A percentile compares a stretch with the other conserved stretches of the same genome.
These are phyloP conservation scores for Nemopilema nomurai DNA, from an alignment of 30 jellyfish, hydroid and myxozoan genomes.

Conservation along the genomic window DNA sequence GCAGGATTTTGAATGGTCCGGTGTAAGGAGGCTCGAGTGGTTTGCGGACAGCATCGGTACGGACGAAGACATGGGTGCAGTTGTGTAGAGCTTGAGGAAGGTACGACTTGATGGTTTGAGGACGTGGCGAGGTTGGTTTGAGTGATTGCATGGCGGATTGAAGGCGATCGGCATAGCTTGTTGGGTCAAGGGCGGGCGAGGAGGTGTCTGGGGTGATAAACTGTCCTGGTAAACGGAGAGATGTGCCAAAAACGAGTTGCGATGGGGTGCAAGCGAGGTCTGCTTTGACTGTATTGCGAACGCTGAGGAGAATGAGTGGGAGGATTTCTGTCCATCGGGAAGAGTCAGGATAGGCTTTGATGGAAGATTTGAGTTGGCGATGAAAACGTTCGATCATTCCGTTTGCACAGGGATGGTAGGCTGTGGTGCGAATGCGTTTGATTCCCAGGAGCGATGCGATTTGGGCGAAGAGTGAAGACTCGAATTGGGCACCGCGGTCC, in stretches of 20 bases:
- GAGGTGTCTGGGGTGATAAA: neutral
- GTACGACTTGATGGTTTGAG: neutral
- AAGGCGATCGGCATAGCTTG: constrained; percentile 29
- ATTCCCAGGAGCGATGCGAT: constrained; percentile 1
- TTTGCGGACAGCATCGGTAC: constrained; percentile 51
- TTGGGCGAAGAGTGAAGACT: constrained; percentile 15
- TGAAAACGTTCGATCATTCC: constrained; percentile 38
- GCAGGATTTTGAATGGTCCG: constrained; percentile 42
- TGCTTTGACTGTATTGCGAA: constrained; percentile 47
- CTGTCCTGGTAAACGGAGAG: constrained; percentile 18
- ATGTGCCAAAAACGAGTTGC: constrained; percentile 25
- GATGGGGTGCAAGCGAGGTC: constrained; percentile 42
- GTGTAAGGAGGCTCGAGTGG: constrained; percentile 62
- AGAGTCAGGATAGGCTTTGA: constrained; percentile 20
- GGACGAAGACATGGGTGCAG: constrained; percentile 49
- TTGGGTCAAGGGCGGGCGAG: constrained; percentile 1
- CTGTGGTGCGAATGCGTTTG: constrained; percentile 35
- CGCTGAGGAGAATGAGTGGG: constrained; percentile 44
- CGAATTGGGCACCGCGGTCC: constrained; percentile 57
- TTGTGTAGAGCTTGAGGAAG: constrained; percentile 5
- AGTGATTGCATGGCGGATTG: constrained; percentile 38
- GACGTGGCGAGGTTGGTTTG: constrained; percentile 20
- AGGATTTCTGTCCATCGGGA: constrained; percentile 43
- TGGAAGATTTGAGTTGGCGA: constrained; percentile 54
- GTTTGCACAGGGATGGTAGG: constrained; percentile 45